Base-by-base conservation (phyloP, 2,113 vertebrate genomes). In the Pseudorectes ferrugineus region DNA sequence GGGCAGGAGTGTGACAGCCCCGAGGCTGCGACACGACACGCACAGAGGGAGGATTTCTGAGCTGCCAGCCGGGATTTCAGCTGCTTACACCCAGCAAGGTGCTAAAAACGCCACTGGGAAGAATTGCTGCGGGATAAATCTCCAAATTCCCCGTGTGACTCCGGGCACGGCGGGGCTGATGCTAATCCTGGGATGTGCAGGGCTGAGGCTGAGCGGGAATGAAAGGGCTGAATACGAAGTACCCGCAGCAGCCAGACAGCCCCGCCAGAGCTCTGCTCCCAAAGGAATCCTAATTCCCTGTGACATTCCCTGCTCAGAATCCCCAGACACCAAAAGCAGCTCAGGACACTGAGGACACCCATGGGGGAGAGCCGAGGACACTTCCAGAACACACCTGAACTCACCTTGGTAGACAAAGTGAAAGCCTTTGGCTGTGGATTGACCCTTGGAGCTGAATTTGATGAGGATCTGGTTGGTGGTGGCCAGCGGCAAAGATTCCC, bases 391-490 rank as follows among this genome's bases (percentile, higher is more conserved):
- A 40, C 78, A 80, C 21, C 43, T 11, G 48, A 21, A 83, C 98
- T 67, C 98, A 99, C 99, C 99, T 98, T 99, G 99, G 97, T 99
- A 99, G 87, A 98, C 99, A 85, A 99, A 98, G 96, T 99, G 99
- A 96, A 99, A 99, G n/a, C 99, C 99, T 97, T 97, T 98, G 80
- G 98, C 99, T 81, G 98, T 99, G 28, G 98, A 98, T 31, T 99
- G 99, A 70, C 99, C 98, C 98, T 99, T 99, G 95, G 99, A 98
- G 88, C 97, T 99, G 89, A 99, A 99, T 80, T 98, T 99, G 93
- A 99, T 99, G 72, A 99, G 98, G 93, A 99, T 98, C 98, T 99
- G 98, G 98, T 99, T 99, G 98, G 99, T 98, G 63, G 99, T 99
- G 72, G 99, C 99, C 92, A 99, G 92, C 0, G 99, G 99, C 83